Percentiles rank a stretch among this genome's conserved stretches.
These are phyloP conservation scores for Eunapius fragilis DNA, from an alignment of 37 sponge, comb jelly and placozoan genomes.

Conservation along the genomic window DNA sequence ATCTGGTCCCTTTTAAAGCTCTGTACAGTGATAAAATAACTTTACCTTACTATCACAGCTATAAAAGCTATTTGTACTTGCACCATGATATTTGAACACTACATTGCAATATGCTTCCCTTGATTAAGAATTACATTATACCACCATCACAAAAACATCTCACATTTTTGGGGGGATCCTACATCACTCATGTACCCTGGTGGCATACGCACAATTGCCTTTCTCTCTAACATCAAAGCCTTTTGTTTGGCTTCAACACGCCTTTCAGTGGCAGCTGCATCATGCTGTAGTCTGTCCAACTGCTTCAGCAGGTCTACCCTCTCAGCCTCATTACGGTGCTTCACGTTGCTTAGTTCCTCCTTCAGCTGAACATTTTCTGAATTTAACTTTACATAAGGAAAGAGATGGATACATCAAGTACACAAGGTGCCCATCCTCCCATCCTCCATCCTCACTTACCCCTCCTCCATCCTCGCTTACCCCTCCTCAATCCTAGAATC, in stretches of 20 bases:
- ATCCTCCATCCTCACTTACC: not conserved
- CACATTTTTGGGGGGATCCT: not conserved
- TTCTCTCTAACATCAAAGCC: not conserved
- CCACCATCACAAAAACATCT: not conserved
- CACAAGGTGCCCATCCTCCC: not conserved
- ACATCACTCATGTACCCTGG: not conserved
- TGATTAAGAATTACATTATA: no score
- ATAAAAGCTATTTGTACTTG: no score
- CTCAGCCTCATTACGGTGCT: not conserved
- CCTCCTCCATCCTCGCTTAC: not conserved
- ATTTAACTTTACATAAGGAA: not conserved
- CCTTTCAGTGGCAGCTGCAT: not conserved
- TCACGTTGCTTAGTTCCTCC: not conserved
- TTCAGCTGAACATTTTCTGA: not conserved
- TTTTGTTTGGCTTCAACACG: not conserved
- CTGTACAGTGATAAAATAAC: no score
- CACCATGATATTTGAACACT: no score
- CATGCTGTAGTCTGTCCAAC: not conserved
- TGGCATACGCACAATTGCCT: not conserved
- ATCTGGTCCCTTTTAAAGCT: no score
- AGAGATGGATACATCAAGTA: no score
- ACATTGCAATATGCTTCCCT: no score
- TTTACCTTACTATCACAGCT: no score
- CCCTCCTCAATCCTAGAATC: no score
- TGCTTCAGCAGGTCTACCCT: not conserved